Percentiles rank a stretch among this genome's conserved stretches.
phyloP scores from a whole-genome alignment of 2,113 vertebrate genomes.

The Phycodurus eques region DNA sequence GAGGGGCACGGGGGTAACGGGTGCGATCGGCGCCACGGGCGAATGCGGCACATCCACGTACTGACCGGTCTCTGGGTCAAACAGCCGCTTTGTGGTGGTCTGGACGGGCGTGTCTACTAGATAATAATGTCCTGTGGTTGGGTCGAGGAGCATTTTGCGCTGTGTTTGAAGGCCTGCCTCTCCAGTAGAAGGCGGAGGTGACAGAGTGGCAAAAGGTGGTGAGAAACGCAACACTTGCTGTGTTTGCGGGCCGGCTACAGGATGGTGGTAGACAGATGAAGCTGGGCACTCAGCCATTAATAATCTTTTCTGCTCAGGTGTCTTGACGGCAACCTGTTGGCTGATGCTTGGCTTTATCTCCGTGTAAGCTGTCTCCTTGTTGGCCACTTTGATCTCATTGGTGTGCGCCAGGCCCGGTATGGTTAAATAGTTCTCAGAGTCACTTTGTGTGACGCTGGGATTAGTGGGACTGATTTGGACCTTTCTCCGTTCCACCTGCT shows the following conservation, averaged over 20 bases:
- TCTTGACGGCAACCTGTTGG: conserved; percentile 43
- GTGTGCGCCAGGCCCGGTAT: conserved; percentile 74
- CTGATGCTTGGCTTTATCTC: conserved; percentile 15
- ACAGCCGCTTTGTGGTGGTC: conserved; percentile 81
- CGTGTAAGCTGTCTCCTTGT: conserved; percentile 21
- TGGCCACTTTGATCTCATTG: conserved; percentile 45
- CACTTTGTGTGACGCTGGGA: conserved; percentile 45
- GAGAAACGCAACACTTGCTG: conserved; percentile 78
- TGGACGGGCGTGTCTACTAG: conserved; percentile 88
- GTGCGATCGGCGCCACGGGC: conserved; percentile 52
- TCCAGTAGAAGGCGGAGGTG: conserved; percentile 52
- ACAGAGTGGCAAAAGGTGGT: conserved; percentile 58
- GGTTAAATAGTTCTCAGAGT: conserved; percentile 85
- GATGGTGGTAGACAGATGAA: conserved; percentile 73
- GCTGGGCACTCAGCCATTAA: conserved; percentile 62
- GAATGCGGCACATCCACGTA: conserved; percentile 90
- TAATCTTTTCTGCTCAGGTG: conserved; percentile 40
- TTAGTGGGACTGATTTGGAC: conserved; percentile 35
- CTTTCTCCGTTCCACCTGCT: conserved; percentile 48
- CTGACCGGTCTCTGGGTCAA: conserved; percentile 91
- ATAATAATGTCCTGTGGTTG: conserved; percentile 91
- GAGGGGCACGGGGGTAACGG: conserved; percentile 63
- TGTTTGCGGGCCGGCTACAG: conserved; percentile 58
- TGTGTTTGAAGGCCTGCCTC: conserved; percentile 74
- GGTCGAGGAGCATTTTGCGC: conserved; percentile 90